A percentile compares a stretch with the other conserved stretches of the same genome.
These are phyloP conservation scores for Zaprionus gabonicus DNA, from an alignment of 1,140 invertebrate genomes.

Conservation along the genomic window DNA sequence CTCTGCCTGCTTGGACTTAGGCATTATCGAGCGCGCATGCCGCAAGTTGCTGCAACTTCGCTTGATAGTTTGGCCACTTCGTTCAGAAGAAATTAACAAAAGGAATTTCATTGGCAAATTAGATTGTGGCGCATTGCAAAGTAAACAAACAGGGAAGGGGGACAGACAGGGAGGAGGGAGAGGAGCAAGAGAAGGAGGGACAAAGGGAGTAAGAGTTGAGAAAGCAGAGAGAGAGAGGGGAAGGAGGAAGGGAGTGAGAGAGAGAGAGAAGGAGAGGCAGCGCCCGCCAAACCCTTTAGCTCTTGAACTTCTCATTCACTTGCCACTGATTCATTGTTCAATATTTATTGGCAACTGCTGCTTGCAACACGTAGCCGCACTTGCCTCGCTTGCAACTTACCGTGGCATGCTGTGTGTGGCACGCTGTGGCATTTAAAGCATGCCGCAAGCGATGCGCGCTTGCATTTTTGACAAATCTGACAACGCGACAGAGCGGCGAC, in stretches of 20 bases:
- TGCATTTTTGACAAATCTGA: slow-evolving; percentile 71
- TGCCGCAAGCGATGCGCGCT: slow-evolving; percentile 17
- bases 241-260: background rate
- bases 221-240: no score
- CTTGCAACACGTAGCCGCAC: slow-evolving; percentile 23
- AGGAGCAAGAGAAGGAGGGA: no score
- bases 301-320: background rate
- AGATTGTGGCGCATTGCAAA: slow-evolving; percentile 61
- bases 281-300: background rate
- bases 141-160: background rate
- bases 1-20: slow-evolving; percentile 43
- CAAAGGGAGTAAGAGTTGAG: no score
- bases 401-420: slow-evolving; percentile 12
- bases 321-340: slow-evolving; percentile 1
- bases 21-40: slow-evolving; percentile 65
- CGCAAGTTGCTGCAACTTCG: slow-evolving; percentile 50
- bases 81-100: slow-evolving; percentile 64
- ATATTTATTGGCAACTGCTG: slow-evolving; percentile 8
- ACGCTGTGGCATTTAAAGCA: slow-evolving; percentile 40
- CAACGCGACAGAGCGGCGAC: slow-evolving; percentile 72
- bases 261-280: background rate
- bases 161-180: background rate
- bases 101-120: slow-evolving; percentile 78
- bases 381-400: no score
- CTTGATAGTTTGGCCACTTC: slow-evolving; percentile 43